Percentiles rank a stretch among this genome's conserved stretches.
Conservation (phyloP, 2,888 invertebrate genomes). For the Palloptera scutellata region DNA sequence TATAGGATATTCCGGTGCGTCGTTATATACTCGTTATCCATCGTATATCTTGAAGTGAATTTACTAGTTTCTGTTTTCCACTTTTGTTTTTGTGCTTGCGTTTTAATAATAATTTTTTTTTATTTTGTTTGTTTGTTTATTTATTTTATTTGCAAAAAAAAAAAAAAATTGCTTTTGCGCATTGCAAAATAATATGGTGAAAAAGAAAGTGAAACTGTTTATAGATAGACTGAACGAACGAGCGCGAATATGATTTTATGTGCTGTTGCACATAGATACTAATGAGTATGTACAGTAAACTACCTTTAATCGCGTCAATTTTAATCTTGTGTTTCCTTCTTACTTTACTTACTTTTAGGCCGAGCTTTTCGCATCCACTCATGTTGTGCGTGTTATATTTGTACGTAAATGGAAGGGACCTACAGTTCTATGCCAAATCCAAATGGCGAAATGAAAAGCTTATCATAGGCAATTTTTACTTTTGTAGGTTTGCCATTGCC, state of each 20-base stretch:
- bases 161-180: conserved; percentile 8
- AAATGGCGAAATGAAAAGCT: no score
- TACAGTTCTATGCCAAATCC: no score
- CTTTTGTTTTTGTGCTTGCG: background rate
- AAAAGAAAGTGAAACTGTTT: conserved; percentile 27
- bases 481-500: no score
- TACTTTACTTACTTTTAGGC: no score
- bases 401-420: no score
- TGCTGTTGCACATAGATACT: background rate
- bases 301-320: background rate
- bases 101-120: conserved; percentile 12
- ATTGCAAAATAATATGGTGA: conserved; percentile 1
- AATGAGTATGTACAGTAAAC: conserved; percentile 2
- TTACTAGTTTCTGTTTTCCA: background rate
- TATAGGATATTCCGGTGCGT: no score
- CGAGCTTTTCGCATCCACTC: no score
- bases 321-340: no score
- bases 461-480: no score
- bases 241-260: background rate
- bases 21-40: no score
- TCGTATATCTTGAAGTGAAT: no score
- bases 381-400: no score
- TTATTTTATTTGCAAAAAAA: background rate
- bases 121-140: background rate
- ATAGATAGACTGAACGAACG: background rate